Evolutionary conservation across 2,888 invertebrate species (phyloP).

Genomic region (Diadegma fenestrale): DNA sequence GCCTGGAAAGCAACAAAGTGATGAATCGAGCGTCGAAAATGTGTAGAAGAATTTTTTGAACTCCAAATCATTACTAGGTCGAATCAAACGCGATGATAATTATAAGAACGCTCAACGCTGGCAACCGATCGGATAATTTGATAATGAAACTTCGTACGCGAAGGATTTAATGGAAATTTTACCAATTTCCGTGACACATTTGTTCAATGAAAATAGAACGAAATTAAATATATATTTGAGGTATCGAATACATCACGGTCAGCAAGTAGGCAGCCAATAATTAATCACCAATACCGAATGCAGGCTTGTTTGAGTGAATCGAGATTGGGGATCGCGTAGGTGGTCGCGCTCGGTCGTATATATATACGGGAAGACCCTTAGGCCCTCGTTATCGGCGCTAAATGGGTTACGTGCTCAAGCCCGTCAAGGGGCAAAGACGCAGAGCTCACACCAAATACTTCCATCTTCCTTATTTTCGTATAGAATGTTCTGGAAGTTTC

Average conservation of each 20-base stretch:
- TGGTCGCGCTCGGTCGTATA: conserved; percentile 47
- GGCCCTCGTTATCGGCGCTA: conserved; percentile 73
- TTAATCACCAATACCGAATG: conserved; percentile 18
- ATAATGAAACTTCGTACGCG: not conserved
- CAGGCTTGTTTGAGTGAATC: conserved; percentile 12
- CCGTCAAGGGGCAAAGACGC: conserved; percentile 52
- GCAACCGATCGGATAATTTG: not conserved
- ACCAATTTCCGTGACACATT: not conserved
- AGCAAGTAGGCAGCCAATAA: conserved; percentile 5
- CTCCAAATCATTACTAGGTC: not conserved
- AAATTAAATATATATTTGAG: not conserved
- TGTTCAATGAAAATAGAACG: not conserved
- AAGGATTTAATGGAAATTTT: not conserved
- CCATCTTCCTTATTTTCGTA: conserved; percentile 19
- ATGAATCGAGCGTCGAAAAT: not conserved
- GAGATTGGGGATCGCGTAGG: conserved; percentile 44
- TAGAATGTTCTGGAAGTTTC: conserved; percentile 67
- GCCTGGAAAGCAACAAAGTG: conserved; percentile 20
- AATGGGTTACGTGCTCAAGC: conserved; percentile 71
- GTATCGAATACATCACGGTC: not conserved
- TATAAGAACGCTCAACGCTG: not conserved
- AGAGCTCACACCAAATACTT: conserved; percentile 19
- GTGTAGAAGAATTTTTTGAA: not conserved
- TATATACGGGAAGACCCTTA: conserved; percentile 66
- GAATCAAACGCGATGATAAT: not conserved